A percentile compares a stretch with the other conserved stretches of the same genome.
These are phyloP conservation scores for Dicaeum eximium DNA, from an alignment of 2,113 vertebrate genomes.

Conservation along the genomic window DNA sequence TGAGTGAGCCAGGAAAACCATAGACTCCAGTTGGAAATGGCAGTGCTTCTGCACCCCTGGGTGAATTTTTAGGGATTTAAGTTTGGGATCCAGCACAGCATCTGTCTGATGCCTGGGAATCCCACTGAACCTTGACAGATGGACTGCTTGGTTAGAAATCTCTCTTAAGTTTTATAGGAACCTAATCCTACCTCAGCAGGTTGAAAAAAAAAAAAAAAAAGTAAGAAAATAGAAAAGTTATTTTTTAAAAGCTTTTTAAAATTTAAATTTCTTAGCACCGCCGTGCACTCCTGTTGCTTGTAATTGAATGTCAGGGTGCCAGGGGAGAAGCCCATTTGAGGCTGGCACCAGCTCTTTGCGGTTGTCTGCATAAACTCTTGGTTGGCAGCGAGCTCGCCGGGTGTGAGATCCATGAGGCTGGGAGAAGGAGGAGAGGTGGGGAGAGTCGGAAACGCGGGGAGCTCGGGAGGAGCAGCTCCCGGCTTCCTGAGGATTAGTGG, in stretches of 20 bases:
- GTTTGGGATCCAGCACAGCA: background rate
- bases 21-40: background rate
- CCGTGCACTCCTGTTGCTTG: constrained; percentile 77
- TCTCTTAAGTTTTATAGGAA: background rate
- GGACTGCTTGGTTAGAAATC: background rate
- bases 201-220: background rate
- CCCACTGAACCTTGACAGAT: background rate
- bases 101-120: background rate
- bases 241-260: background rate
- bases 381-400: constrained; percentile 71
- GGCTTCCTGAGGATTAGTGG: constrained; percentile 43
- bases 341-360: constrained; percentile 73
- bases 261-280: background rate
- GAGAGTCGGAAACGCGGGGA: constrained; percentile 46
- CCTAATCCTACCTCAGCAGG: background rate
- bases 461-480: constrained; percentile 7
- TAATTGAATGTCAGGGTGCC: constrained; percentile 80
- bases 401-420: constrained; percentile 67
- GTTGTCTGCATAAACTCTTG: constrained; percentile 73
- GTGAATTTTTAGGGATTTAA: background rate
- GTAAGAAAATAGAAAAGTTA: background rate
- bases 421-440: constrained; percentile 2
- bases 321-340: constrained; percentile 82
- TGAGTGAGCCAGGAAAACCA: background rate
- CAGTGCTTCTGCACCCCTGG: background rate